Conservation (phyloP, 2,888 invertebrate species). For the Eupithecia vulgata region DNA sequence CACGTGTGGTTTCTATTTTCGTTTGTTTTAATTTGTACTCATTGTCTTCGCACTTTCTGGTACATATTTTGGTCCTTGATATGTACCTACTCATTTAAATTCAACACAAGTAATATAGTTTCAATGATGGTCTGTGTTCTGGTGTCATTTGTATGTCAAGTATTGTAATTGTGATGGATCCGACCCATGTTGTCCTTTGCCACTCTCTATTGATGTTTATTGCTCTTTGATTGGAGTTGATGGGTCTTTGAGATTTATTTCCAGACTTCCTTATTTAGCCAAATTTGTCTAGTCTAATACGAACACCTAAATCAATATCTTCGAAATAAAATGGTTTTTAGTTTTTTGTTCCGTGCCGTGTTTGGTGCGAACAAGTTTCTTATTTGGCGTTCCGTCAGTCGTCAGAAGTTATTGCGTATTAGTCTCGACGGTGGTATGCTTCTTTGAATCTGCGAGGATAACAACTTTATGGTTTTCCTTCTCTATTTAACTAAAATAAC, state of each 20-base stretch:
- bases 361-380: constrained; percentile 66
- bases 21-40: constrained; percentile 50
- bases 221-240: constrained; percentile 44
- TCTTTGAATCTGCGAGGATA: constrained; percentile 52
- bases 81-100: constrained; percentile 58
- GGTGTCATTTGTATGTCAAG: constrained; percentile 55
- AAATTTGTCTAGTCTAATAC: constrained; percentile 13
- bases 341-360: constrained; percentile 58
- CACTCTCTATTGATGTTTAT: constrained; percentile 62
- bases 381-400: constrained; percentile 61
- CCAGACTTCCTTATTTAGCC: constrained; percentile 16
- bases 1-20: constrained; percentile 52
- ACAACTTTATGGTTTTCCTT: constrained; percentile 57
- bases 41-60: constrained; percentile 48
- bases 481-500: constrained; percentile 40
- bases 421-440: constrained; percentile 43
- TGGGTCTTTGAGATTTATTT: constrained; percentile 38
- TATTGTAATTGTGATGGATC: constrained; percentile 64
- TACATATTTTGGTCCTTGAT: constrained; percentile 57
- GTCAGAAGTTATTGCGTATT: constrained; percentile 49
- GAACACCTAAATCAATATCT: constrained; percentile 32
- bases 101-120: constrained; percentile 51
- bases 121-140: constrained; percentile 49
- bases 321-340: constrained; percentile 43
- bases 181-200: constrained; percentile 54